phyloP scores from a whole-genome alignment of 2,113 vertebrate species.

The Talpa occidentalis region DNA sequence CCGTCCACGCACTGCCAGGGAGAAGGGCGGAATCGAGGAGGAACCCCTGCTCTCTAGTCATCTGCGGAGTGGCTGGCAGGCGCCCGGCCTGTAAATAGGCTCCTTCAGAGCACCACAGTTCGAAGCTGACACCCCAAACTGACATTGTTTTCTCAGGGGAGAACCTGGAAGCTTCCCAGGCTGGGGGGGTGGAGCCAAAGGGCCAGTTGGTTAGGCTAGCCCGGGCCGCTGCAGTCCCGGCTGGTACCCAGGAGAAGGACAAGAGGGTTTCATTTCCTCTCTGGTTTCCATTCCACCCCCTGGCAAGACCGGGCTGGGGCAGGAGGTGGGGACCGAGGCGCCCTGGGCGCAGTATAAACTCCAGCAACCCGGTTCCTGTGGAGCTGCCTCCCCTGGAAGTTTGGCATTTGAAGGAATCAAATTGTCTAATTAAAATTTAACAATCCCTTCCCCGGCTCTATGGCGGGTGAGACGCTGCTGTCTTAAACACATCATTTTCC shows the following conservation, averaged over 20 bases:
- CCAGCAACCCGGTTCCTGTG: not conserved
- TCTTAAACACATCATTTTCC: constrained; percentile 78
- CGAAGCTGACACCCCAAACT: not conserved
- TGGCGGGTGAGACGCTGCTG: constrained; percentile 73
- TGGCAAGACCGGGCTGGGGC: no score
- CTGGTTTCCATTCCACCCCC: not conserved
- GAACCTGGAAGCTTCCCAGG: not conserved
- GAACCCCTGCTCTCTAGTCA: no score
- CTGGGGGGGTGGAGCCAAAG: not conserved
- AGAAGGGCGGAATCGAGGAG: no score
- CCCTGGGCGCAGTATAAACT: rapidly evolving
- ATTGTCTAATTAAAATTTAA: constrained; percentile 81
- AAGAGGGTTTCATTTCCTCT: no score
- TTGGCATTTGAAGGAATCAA: constrained; percentile 72
- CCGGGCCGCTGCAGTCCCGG: not conserved
- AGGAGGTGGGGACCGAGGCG: not conserved
- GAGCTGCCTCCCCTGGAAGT: constrained; percentile 47
- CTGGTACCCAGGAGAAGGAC: no score
- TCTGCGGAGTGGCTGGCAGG: not conserved
- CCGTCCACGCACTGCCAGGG: rapidly evolving
- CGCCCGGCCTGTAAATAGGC: not conserved
- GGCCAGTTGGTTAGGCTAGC: not conserved
- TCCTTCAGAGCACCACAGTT: no score
- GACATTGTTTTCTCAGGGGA: not conserved
- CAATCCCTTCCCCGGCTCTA: constrained; percentile 69